Base-by-base conservation (phyloP, 2,797 vertebrate genomes). In the Myioborus miniatus region DNA sequence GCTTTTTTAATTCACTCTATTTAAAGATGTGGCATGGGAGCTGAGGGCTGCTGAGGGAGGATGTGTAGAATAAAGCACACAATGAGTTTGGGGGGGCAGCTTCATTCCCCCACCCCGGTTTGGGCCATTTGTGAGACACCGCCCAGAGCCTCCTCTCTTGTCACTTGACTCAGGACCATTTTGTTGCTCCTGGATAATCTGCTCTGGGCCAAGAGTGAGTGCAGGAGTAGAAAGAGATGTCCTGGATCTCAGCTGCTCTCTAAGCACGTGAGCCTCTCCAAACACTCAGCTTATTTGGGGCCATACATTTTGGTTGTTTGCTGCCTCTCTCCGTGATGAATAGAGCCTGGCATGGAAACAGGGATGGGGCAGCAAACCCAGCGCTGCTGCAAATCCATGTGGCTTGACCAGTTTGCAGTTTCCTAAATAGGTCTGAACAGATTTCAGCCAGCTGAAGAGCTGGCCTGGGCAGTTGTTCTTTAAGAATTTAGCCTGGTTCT, bases 381-480 rank as follows among this genome's bases (percentile, higher is more conserved):
- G 27, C 58, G 13, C 39, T 46, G 44, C 72, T 68, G 37, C 13
- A 56, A 67, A 89, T 68, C 30, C 4, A 0, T 4, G n/a, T 0
- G 1, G 41, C 58, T 83, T 2, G 0, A 49, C 58, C 62, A 76
- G 65, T 1, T 1, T 49, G 55, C 36, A 18, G 52, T 65, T 69
- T 44, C 77, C 82, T 92, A 93, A 96, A 83, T 27, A 59, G 79
- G 49, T 41, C 82, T 60, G 64, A 65, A 43, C 4, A 56, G 72
- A 85, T 43, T 78, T 46, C 32, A 83, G 50, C 41, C 47, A 63
- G 72, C 71, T 85, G 64, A 77, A 70, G 71, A 87, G 78, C 71
- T 60, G 75, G 34, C 47, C 49, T 34, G 41, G 29, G 55, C 65
- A 79, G 85, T 37, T 87, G 56, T 65, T 87, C 79, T 59, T 94